Conservation (phyloP, 2,113 vertebrate species). For the Bujurquina vittata region DNA sequence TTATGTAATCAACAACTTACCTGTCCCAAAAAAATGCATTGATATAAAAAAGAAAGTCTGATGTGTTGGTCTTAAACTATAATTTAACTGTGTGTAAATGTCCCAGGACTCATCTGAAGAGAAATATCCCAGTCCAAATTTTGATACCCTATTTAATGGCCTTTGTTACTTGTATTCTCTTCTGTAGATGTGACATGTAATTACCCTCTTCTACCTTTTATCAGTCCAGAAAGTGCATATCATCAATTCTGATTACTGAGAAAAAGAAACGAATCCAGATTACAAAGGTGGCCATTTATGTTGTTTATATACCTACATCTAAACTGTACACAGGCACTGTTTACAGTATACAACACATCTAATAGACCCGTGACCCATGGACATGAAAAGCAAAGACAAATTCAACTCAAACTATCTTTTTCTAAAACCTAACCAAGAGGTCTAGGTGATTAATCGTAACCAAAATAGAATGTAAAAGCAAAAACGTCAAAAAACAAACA, state of each 20-base stretch:
- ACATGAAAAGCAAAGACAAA: not conserved
- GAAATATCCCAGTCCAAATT: not conserved
- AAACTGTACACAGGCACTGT: not conserved
- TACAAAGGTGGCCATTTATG: not conserved
- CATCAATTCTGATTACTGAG: too few species aligned
- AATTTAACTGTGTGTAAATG: conserved; percentile 1
- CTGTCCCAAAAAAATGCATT: conserved; percentile 11
- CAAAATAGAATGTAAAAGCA: too few species aligned
- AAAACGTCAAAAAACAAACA: not conserved
- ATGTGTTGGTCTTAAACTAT: not conserved
- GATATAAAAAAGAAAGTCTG: not conserved
- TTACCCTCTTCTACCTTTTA: too few species aligned
- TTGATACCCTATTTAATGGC: not conserved
- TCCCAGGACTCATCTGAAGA: not conserved
- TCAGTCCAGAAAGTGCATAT: too few species aligned
- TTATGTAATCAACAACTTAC: conserved; percentile 15
- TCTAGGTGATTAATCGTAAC: not conserved
- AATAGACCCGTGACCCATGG: not conserved
- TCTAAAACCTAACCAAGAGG: not conserved
- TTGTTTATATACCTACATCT: not conserved
- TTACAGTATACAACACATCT: not conserved
- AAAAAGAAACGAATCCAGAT: not conserved
- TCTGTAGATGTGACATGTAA: not conserved
- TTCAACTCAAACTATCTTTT: not conserved
- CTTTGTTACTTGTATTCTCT: not conserved